phyloP scores from a whole-genome alignment of 2,888 invertebrate species.

The Philhelius pedissequus region DNA sequence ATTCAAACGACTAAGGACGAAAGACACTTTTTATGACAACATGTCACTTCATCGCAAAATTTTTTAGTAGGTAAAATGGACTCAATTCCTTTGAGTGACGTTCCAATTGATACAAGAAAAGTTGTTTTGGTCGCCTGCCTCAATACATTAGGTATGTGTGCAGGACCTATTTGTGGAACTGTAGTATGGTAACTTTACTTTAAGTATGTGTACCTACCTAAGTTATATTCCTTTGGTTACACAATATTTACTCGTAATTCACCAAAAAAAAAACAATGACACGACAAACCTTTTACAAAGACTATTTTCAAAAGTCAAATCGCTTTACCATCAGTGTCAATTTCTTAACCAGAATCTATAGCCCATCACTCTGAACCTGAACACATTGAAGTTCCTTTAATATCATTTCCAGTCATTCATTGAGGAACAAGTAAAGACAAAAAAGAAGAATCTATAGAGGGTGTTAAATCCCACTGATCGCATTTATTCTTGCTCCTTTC shows the following conservation, averaged over 20 bases:
- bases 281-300: constrained; percentile 49
- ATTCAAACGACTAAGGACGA: no score
- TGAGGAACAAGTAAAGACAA: neutral
- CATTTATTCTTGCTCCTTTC: constrained; percentile 50
- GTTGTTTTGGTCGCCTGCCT: no score
- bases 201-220: no score
- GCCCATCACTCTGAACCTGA: neutral
- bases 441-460: neutral
- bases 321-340: constrained; percentile 31
- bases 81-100: no score
- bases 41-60: no score
- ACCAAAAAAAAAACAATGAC: constrained; percentile 11
- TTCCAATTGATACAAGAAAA: no score
- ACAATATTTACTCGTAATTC: neutral
- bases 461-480: constrained; percentile 66
- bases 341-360: constrained; percentile 10
- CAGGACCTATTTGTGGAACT: no score
- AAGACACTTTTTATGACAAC: no score
- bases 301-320: neutral
- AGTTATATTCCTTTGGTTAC: neutral
- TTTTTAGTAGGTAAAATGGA: no score
- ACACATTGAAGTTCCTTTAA: neutral
- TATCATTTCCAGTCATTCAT: constrained; percentile 36
- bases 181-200: no score
- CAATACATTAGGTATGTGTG: no score